phyloP scores from a whole-genome alignment of 1,140 invertebrate genomes.

The Samia ricini region DNA sequence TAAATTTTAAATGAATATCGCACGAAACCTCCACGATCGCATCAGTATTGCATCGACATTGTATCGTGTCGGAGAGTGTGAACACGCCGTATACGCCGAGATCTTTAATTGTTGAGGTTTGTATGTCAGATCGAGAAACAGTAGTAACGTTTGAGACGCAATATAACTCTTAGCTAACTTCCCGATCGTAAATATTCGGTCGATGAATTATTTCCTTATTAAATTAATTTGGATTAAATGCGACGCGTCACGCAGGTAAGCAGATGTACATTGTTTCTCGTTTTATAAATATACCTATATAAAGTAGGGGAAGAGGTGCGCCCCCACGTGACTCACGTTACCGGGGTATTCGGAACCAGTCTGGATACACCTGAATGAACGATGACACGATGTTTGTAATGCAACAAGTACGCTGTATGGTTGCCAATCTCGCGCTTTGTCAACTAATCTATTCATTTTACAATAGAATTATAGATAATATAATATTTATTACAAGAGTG shows the following conservation, averaged over 20 bases:
- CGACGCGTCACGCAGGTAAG: neutral
- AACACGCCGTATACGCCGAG: neutral
- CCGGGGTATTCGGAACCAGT: too few species aligned
- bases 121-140: neutral
- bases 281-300: neutral
- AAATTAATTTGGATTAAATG: neutral
- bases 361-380: too few species aligned
- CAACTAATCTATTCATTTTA: too few species aligned
- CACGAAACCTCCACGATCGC: too few species aligned
- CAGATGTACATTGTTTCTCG: neutral
- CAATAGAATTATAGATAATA: too few species aligned
- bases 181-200: neutral
- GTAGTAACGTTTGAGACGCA: neutral
- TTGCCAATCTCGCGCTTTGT: too few species aligned
- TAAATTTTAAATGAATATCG: too few species aligned
- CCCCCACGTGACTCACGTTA: too few species aligned
- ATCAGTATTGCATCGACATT: neutral
- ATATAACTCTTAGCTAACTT: neutral
- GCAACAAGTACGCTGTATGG: too few species aligned
- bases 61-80: neutral
- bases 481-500: too few species aligned
- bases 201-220: neutral
- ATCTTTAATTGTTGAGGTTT: neutral
- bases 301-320: neutral
- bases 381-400: too few species aligned